Conservation (phyloP, 1,140 invertebrate genomes). For the Babylonia areolata region DNA sequence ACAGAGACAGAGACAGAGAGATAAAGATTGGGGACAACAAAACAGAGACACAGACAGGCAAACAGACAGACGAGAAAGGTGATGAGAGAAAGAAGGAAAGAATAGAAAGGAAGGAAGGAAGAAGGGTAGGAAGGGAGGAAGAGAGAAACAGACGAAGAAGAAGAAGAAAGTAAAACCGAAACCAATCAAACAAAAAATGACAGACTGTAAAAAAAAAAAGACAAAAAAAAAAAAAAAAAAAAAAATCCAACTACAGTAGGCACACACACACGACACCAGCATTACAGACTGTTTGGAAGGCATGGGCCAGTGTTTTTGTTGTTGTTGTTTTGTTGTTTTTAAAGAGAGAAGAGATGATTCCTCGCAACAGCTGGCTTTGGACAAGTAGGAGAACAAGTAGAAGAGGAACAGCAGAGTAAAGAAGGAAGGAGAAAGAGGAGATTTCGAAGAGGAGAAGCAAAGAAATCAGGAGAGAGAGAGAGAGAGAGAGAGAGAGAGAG, state of each 20-base stretch:
- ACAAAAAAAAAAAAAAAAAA: not conserved
- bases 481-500: not conserved
- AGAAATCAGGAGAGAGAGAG: not conserved
- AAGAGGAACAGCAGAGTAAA: no score
- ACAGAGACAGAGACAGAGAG: not conserved
- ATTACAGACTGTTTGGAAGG: no score
- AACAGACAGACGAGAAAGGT: not conserved
- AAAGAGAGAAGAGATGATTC: no score
- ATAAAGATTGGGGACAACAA: not conserved
- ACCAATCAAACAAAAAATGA: not conserved
- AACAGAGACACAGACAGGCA: not conserved
- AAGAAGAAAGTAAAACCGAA: not conserved
- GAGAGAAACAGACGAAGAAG: not conserved
- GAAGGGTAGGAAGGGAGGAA: not conserved
- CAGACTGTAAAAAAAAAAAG: not conserved
- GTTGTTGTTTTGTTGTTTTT: no score
- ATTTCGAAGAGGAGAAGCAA: no score
- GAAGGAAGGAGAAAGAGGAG: not conserved
- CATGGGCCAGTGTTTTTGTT: no score
- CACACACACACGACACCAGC: no score
- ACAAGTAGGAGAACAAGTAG: no score
- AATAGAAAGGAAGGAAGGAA: not conserved
- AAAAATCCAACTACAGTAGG: no score
- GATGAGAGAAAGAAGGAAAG: not conserved
- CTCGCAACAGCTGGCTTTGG: no score